Percentiles rank a stretch among this genome's conserved stretches.
phyloP scores from a whole-genome alignment of 2,797 vertebrate genomes.

The Microctenopoma stevenorrisi region DNA sequence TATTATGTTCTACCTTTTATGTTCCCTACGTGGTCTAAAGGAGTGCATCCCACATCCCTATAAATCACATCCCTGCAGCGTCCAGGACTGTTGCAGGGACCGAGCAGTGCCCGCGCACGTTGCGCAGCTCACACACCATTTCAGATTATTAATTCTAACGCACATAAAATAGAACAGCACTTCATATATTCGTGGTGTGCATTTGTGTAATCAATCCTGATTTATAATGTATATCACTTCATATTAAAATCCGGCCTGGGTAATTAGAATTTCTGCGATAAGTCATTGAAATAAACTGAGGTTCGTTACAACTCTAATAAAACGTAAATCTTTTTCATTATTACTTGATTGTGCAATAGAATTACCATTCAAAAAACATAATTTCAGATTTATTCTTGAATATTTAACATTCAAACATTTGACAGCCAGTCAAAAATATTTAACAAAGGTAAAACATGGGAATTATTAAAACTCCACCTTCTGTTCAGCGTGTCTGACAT shows the following conservation, averaged over 20 bases:
- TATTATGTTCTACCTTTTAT: slow-evolving; percentile 83
- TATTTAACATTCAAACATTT: slow-evolving; percentile 43
- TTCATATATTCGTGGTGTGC: slow-evolving; percentile 38
- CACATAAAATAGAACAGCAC: slow-evolving; percentile 58
- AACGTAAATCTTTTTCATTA: slow-evolving; percentile 21
- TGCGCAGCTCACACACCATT: slow-evolving; percentile 79
- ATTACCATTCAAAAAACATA: not conserved
- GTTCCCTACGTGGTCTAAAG: slow-evolving; percentile 79
- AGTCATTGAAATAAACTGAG: slow-evolving; percentile 40
- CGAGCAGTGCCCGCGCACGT: slow-evolving; percentile 82
- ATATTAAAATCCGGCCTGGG: slow-evolving; percentile 56
- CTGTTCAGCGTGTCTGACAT: slow-evolving; percentile 11
- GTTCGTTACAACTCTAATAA: slow-evolving; percentile 32
- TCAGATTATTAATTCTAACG: slow-evolving; percentile 72
- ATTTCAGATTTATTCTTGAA: not conserved
- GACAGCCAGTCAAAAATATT: slow-evolving; percentile 63
- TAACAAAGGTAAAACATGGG: slow-evolving; percentile 33
- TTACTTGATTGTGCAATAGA: slow-evolving; percentile 7
- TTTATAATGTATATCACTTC: slow-evolving; percentile 39
- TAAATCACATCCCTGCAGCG: slow-evolving; percentile 85
- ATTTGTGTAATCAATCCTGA: slow-evolving; percentile 56
- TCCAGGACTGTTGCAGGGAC: slow-evolving; percentile 65
- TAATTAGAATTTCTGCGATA: slow-evolving; percentile 42
- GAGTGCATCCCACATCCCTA: slow-evolving; percentile 75
- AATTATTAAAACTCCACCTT: slow-evolving; percentile 1